Evolutionary conservation across 2,888 invertebrate genomes (phyloP), one percentile per base, ranked within the genome.

Genomic region (Nymphalis c-album): DNA sequence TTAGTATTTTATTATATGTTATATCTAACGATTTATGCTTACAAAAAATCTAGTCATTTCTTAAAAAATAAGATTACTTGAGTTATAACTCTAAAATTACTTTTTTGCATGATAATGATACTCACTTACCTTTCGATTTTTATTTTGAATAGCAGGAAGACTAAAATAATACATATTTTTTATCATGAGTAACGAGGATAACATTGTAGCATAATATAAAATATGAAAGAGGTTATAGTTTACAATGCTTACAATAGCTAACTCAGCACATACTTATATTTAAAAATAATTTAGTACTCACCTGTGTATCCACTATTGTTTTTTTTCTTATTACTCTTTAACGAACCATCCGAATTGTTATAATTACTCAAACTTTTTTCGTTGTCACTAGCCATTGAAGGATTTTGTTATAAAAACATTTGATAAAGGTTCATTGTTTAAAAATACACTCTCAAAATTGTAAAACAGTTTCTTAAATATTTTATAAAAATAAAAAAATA

Each of bases 361-460:
- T 85, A 87, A 88, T 85, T 88, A 85, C 83, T 85, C 76, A 85
- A 90, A 91, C 85, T 87, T 89, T 90, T 91, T 78, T 90, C 90
- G 86, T 84, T 90, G 87, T 92, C 92, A 92, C 90, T 91, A 85
- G 91, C 91, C 91, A 92, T 92, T 87, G 90, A 88, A 90, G 85
- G 78, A 79, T 82, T 74, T 78, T 60, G 50, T 64, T 62, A 73
- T 64, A 64, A 62, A 63, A 70, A 68, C 60, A 60, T 67, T 48
- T 62, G 26, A 45, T 46, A 57, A 64, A 51, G 35, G 62, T 60
- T 26, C 59, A 69, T 67, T 67, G 65, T 68, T 58, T 63, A 63
- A 57, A 51, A 65, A 35, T 7, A 57, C 20, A 60, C 18, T 53
- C 46, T 50, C 64, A 20, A 67, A 67, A 60, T 70, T 31, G 46